phyloP scores from a whole-genome alignment of 2,113 vertebrate species.

The Rhinolophus sinicus region DNA sequence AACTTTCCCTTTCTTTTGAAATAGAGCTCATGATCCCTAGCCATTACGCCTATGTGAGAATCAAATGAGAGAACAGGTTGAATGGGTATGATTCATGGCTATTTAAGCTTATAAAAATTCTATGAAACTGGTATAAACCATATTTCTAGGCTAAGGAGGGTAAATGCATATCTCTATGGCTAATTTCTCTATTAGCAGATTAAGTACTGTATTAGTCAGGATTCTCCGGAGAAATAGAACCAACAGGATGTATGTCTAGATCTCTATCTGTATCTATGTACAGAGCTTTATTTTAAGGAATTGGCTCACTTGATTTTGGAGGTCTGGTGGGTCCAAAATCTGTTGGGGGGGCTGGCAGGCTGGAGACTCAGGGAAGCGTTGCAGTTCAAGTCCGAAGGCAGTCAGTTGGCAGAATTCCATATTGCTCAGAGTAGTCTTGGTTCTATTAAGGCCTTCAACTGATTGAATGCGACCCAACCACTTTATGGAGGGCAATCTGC shows the following conservation, averaged over 20 bases:
- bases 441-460: background rate
- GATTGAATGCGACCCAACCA: background rate
- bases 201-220: background rate
- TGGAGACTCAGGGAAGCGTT: background rate
- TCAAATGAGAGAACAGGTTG: background rate
- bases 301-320: background rate
- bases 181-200: background rate
- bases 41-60: background rate
- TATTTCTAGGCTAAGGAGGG: background rate
- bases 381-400: background rate
- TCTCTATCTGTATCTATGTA: background rate
- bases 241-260: background rate
- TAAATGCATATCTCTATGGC: background rate
- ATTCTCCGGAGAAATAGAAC: slow-evolving; percentile 23
- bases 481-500: background rate
- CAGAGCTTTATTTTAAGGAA: background rate
- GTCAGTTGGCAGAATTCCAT: background rate
- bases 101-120: background rate
- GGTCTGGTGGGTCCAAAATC: background rate
- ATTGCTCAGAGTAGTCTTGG: background rate
- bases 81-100: background rate
- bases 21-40: background rate
- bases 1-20: background rate
- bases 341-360: background rate
- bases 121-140: background rate